Percentiles rank a stretch among this genome's conserved stretches.
Evolutionary conservation across 2,113 vertebrate species (phyloP).

Genomic region (Globicephala melas): DNA sequence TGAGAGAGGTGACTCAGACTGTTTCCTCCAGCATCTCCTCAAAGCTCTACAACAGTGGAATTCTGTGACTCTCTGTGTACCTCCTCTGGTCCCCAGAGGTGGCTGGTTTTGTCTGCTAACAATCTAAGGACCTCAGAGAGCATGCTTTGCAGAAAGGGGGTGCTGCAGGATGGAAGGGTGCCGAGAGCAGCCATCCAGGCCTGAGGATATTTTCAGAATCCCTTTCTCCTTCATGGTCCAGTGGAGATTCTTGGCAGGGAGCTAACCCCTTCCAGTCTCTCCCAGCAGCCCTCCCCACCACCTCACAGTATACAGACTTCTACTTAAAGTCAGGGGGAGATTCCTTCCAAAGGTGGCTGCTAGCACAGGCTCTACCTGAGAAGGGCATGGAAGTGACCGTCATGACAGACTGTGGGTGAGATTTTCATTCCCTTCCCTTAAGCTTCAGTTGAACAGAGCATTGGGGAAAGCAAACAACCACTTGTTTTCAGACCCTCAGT

Average conservation of each 20-base stretch:
- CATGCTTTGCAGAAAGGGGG: neutral
- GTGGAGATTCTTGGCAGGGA: neutral
- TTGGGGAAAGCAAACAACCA: neutral
- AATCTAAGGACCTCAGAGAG: neutral
- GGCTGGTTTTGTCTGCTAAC: neutral
- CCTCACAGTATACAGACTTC: neutral
- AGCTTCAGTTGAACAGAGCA: neutral
- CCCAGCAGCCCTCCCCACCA: neutral
- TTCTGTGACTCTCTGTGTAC: neutral
- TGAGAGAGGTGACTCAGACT: neutral
- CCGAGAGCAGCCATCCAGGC: fast-evolving
- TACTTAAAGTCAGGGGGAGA: neutral
- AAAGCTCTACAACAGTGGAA: neutral
- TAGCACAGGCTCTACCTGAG: neutral
- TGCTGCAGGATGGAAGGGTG: neutral
- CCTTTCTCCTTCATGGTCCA: neutral
- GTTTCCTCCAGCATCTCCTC: neutral
- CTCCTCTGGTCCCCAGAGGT: neutral
- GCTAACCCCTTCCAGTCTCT: neutral
- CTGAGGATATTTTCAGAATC: neutral
- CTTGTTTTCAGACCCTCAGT: neutral
- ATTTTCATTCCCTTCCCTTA: neutral
- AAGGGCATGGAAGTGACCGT: neutral
- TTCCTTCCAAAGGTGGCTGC: neutral
- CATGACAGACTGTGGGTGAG: neutral